phyloP scores from a whole-genome alignment of 2,797 vertebrate species.

The Phrynocephalus vlangalii region DNA sequence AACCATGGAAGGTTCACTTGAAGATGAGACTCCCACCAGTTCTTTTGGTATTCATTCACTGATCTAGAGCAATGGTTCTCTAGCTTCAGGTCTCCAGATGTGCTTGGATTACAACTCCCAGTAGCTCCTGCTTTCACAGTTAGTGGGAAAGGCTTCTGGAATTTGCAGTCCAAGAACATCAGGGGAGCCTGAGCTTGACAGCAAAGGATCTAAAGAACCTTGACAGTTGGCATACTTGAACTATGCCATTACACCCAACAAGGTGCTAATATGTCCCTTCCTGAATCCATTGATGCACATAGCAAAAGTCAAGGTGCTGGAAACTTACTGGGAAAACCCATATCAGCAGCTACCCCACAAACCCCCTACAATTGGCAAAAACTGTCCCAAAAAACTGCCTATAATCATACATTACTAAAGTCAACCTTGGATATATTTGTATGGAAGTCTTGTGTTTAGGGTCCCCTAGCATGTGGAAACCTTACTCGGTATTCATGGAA shows the following conservation, averaged over 20 bases:
- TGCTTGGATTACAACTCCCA: no score
- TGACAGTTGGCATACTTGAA: neutral
- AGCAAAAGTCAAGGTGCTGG: neutral
- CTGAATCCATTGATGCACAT: neutral
- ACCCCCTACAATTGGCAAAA: neutral
- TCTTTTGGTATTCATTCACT: neutral
- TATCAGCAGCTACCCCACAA: neutral
- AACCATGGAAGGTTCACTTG: neutral
- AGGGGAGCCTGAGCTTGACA: no score
- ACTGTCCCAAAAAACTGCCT: neutral
- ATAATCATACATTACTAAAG: neutral
- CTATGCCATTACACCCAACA: neutral
- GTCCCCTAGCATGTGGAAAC: constrained; percentile 49
- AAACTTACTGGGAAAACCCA: neutral
- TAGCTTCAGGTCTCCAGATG: no score
- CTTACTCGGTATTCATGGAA: constrained; percentile 70
- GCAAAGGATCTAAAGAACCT: no score
- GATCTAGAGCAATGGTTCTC: no score
- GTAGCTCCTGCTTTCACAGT: no score
- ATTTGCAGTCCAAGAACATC: no score
- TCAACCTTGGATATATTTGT: neutral
- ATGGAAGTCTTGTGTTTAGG: constrained; percentile 50
- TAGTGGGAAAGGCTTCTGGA: no score
- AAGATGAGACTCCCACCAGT: no score
- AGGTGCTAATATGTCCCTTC: neutral